Base-by-base conservation (phyloP, 2,888 invertebrate species). In the Rhogogaster chlorosoma region DNA sequence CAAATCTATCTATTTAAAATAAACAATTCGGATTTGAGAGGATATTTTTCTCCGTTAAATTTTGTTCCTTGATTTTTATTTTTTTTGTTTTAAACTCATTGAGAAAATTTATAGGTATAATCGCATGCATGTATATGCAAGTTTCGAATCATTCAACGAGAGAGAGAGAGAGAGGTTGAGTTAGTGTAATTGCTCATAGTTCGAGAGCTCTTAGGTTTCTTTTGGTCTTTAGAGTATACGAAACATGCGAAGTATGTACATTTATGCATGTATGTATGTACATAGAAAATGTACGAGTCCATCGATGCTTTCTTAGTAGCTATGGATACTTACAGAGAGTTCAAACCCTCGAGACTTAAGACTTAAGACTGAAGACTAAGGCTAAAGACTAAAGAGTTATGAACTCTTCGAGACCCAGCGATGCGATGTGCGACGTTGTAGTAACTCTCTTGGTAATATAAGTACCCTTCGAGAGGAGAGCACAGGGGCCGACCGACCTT, bases 401-500 rank as follows among this genome's bases (percentile, higher is more conserved):
- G 77, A 77, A 77, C 77, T 77, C 77, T 77, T 77, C 53, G 77
- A 32, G 77, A 9, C 15, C 7, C 18, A 49, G 18, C 67, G 67
- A 67, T 67, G 22, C 73, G 42, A 73, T 73, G 29, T 57, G 78
- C 57, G 36, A 80, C 78, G 78, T 80, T 80, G 78, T 80, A 80
- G 78, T 80, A 80, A 80, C 78, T 80, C 78, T 80, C 78, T 80
- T 9, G 38, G 78, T 80, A 80, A 80, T 80, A 80, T 80, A 80
- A 80, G 78, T 80, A 80, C 78, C 78, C 78, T 80, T 80, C 78
- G 49, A 29, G 77, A 77, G 9, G 26, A 26, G 85, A 85, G 75
- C 42, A 75, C 84, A 61, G 67, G 82, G 53, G 82, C 73, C 82
- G 84, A 85, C 85, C 85, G 53, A n/a, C 53, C 53, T 85, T 80